phyloP scores from a whole-genome alignment of 2,797 vertebrate genomes.

The Kryptolebias ocellatus region DNA sequence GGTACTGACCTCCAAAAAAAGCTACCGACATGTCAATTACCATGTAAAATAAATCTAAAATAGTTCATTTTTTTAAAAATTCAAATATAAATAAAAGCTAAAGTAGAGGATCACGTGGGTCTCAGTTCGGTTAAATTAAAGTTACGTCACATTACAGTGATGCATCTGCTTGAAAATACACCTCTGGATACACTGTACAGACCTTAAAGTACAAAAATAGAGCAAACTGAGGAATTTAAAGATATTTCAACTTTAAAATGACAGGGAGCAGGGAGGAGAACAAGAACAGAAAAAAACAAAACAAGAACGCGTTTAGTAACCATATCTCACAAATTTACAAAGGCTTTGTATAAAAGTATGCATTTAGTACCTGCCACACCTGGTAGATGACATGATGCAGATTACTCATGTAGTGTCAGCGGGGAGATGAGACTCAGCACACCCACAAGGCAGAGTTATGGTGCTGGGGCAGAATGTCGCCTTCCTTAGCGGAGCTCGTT shows the following conservation, averaged over 20 bases:
- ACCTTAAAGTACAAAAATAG: constrained; percentile 67
- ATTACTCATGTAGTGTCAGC: constrained; percentile 14
- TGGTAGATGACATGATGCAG: constrained; percentile 37
- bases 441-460: constrained; percentile 71
- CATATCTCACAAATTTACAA: constrained; percentile 64
- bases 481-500: constrained; percentile 58
- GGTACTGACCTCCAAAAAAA: constrained; percentile 1
- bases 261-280: constrained; percentile 12
- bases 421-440: constrained; percentile 57
- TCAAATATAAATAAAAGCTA: constrained; percentile 14
- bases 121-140: constrained; percentile 11
- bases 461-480: constrained; percentile 54
- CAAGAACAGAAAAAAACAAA: constrained; percentile 4
- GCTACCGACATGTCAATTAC: neutral
- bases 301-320: constrained; percentile 57
- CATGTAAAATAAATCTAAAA: constrained; percentile 27
- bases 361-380: constrained; percentile 46
- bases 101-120: constrained; percentile 28
- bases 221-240: constrained; percentile 41
- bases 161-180: constrained; percentile 55
- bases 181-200: constrained; percentile 60
- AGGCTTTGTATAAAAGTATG: constrained; percentile 62
- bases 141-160: constrained; percentile 29
- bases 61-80: neutral
- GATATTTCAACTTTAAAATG: constrained; percentile 42